These are phyloP conservation scores for Hypena proboscidalis DNA, from an alignment of 2,888 invertebrate species.

Conservation along the genomic window DNA sequence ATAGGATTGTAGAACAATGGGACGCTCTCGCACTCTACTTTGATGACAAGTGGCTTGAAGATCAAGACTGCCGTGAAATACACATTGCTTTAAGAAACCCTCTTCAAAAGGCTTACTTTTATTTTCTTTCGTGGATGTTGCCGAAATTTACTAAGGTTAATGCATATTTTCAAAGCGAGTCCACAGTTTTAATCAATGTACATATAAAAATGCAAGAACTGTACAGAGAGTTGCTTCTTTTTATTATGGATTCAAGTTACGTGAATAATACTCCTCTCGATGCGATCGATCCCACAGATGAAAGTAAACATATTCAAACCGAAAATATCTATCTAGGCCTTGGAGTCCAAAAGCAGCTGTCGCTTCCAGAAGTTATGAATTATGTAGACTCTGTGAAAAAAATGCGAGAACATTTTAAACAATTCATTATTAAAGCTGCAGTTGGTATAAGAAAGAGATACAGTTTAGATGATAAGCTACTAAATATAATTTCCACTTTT, in stretches of 20 bases:
- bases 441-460: too few species aligned
- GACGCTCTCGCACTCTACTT: conserved; percentile 34
- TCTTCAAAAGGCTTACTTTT: conserved; percentile 7
- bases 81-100: conserved; percentile 4
- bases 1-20: conserved; percentile 48
- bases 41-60: conserved; percentile 16
- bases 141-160: conserved; percentile 15
- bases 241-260: neutral
- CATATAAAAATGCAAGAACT: conserved; percentile 5
- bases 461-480: too few species aligned
- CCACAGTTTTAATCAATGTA: conserved; percentile 7
- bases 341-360: neutral
- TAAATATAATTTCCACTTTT: too few species aligned
- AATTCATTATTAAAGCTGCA: too few species aligned
- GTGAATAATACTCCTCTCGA: neutral
- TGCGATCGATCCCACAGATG: neutral
- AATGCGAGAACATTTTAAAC: too few species aligned
- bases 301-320: neutral
- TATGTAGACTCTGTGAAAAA: too few species aligned
- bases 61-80: conserved; percentile 5
- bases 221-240: neutral
- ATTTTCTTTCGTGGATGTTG: conserved; percentile 14
- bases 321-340: neutral
- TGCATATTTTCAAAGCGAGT: conserved; percentile 11
- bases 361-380: too few species aligned